phyloP scores from a whole-genome alignment of 2,888 invertebrate species.

The Parochlus steinenii region DNA sequence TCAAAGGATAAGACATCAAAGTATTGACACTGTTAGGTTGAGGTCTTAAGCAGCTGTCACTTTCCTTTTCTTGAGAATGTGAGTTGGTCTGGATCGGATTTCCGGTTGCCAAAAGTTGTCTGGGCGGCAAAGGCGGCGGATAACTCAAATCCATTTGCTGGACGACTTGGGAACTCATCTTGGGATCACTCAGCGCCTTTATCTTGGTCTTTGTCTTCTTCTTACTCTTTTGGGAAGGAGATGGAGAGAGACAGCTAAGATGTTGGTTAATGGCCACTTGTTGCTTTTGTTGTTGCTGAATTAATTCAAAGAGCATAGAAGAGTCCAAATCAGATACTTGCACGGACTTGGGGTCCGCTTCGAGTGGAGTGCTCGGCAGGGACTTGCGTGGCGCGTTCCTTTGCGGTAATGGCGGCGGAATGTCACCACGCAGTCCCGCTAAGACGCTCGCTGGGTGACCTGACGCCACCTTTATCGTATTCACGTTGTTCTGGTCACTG shows the following conservation, averaged over 20 bases:
- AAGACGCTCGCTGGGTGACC: constrained; percentile 20
- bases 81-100: constrained; percentile 7
- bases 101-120: constrained; percentile 32
- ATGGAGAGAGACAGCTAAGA: background rate
- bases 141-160: constrained; percentile 30
- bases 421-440: constrained; percentile 17
- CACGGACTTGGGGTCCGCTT: constrained; percentile 16
- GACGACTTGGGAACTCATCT: constrained; percentile 31
- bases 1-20: constrained; percentile 28
- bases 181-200: constrained; percentile 31
- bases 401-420: constrained; percentile 38
- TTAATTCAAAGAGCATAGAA: constrained; percentile 14
- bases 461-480: constrained; percentile 18
- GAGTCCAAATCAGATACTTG: constrained; percentile 29
- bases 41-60: constrained; percentile 16
- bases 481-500: constrained; percentile 26
- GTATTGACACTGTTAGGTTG: constrained; percentile 29
- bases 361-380: constrained; percentile 19
- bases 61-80: background rate
- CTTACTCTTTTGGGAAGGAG: constrained; percentile 13
- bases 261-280: background rate
- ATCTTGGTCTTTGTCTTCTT: constrained; percentile 27
- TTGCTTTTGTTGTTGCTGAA: constrained; percentile 4
- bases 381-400: constrained; percentile 30
- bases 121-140: constrained; percentile 41